These are phyloP conservation scores for Frankliniella fusca DNA, from an alignment of 2,888 invertebrate genomes.

Conservation along the genomic window DNA sequence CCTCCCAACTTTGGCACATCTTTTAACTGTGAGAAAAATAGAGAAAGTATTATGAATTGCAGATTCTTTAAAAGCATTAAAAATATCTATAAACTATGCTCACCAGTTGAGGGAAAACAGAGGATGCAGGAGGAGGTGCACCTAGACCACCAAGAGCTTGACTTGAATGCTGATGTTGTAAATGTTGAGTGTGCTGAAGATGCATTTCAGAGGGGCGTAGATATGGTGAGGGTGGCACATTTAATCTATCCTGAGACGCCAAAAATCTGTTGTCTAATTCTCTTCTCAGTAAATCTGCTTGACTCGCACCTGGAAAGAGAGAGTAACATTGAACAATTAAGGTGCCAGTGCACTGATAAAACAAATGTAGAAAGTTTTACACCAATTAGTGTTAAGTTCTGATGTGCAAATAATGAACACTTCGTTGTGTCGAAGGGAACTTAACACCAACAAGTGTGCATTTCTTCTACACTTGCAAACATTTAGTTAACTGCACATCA, in stretches of 20 bases:
- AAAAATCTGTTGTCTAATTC: slow-evolving; percentile 87
- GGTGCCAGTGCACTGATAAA: slow-evolving; percentile 3
- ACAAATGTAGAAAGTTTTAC: too few species aligned
- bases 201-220: slow-evolving; percentile 78
- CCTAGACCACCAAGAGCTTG: slow-evolving; percentile 37
- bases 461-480: too few species aligned
- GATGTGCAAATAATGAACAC: too few species aligned
- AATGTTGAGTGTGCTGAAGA: slow-evolving; percentile 76
- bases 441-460: too few species aligned
- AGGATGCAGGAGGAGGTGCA: slow-evolving; percentile 48
- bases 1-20: slow-evolving; percentile 81
- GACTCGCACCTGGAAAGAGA: slow-evolving; percentile 51
- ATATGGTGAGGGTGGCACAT: slow-evolving; percentile 54
- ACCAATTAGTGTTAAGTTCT: too few species aligned
- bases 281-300: slow-evolving; percentile 79
- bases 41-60: slow-evolving; percentile 6
- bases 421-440: too few species aligned
- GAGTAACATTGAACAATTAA: background rate
- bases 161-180: slow-evolving; percentile 49
- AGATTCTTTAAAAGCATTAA: slow-evolving; percentile 26
- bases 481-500: too few species aligned
- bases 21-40: slow-evolving; percentile 61
- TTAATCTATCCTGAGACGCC: slow-evolving; percentile 71
- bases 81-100: slow-evolving; percentile 22
- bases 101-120: slow-evolving; percentile 40